These are phyloP conservation scores for Apantesis nais DNA, from an alignment of 2,888 invertebrate species.

Conservation along the genomic window DNA sequence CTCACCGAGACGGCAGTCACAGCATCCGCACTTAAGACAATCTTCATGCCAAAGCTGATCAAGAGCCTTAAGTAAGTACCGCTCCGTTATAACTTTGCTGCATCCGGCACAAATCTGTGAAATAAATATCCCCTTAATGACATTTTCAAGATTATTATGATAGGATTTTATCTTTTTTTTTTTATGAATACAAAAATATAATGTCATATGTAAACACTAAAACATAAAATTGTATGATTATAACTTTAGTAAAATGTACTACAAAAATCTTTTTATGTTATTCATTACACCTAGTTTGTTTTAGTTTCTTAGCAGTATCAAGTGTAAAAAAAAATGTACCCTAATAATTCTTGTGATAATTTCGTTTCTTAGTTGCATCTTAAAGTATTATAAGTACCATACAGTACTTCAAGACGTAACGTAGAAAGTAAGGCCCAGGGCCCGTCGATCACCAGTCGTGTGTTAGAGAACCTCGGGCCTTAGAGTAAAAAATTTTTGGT, in stretches of 20 bases:
- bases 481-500: too few relatives aligned
- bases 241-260: neutral
- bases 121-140: conserved; percentile 3
- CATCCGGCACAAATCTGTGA: conserved; percentile 95
- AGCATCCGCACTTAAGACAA: conserved; percentile 98
- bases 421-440: too few relatives aligned
- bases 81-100: conserved; percentile 96
- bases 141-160: neutral
- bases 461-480: too few relatives aligned
- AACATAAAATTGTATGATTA: neutral
- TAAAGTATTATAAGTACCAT: neutral
- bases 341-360: neutral
- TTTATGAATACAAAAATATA: too few relatives aligned
- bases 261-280: neutral
- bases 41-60: conserved; percentile 99
- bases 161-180: too few relatives aligned
- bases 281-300: too few relatives aligned
- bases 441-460: too few relatives aligned
- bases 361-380: neutral
- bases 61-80: conserved; percentile 95
- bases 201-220: neutral
- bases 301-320: neutral
- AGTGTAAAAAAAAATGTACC: neutral
- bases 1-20: conserved; percentile 98
- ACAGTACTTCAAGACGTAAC: too few relatives aligned